phyloP scores from a whole-genome alignment of 2,113 vertebrate species.

The Rhynchomys soricoides region DNA sequence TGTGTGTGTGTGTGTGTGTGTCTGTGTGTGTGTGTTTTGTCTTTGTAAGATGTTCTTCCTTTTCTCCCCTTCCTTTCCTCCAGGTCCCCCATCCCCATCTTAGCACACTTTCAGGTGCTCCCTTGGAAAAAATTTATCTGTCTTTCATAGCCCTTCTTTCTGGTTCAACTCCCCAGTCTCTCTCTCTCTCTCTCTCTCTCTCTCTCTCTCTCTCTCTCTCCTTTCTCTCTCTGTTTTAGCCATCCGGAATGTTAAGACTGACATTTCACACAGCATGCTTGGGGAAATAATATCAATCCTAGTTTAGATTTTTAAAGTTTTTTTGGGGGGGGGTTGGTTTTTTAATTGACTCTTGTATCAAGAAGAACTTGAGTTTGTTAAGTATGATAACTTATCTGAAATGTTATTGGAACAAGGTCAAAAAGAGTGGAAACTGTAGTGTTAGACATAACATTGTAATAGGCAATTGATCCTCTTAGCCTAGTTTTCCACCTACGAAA shows the following conservation, averaged over 20 bases:
- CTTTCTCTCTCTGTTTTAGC: background rate
- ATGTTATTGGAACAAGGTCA: background rate
- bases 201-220: background rate
- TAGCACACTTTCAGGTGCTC: background rate
- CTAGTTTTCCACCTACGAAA: constrained; percentile 21
- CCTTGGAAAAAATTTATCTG: background rate
- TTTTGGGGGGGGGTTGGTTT: background rate
- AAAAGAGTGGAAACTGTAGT: background rate
- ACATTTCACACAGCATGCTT: background rate
- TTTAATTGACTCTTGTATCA: background rate
- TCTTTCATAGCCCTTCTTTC: background rate
- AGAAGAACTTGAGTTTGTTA: background rate
- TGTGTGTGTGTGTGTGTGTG: background rate
- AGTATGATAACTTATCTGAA: constrained; percentile 42
- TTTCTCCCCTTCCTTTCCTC: too few species aligned
- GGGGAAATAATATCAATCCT: constrained; percentile 7
- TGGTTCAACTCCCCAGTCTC: background rate
- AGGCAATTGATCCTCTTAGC: background rate
- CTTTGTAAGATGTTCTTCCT: constrained; percentile 7
- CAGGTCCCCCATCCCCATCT: too few species aligned
- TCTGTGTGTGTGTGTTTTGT: background rate
- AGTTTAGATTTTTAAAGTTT: background rate
- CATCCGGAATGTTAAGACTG: background rate
- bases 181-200: background rate
- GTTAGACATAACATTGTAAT: background rate